Percentiles rank a stretch among this genome's conserved stretches.
Conservation (phyloP, 2,888 invertebrate genomes). For the Malthinus seriepunctatus region DNA sequence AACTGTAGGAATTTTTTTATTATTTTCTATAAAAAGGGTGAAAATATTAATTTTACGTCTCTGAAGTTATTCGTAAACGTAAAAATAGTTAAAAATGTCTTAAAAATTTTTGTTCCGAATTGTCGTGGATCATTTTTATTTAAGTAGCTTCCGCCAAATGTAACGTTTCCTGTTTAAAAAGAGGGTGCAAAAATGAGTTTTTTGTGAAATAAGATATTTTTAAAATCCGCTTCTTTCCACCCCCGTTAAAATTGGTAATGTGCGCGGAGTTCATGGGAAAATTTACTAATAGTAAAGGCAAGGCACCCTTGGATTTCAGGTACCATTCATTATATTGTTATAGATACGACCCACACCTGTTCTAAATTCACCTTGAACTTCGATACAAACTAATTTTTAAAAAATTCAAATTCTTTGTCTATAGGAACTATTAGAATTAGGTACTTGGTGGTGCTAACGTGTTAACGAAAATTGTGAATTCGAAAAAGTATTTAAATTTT, state of each 20-base stretch:
- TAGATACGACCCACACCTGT: conserved; percentile 37
- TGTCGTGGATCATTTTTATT: conserved; percentile 9
- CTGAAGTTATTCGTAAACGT: too few relatives aligned
- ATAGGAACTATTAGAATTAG: conserved; percentile 6
- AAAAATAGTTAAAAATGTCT: background rate
- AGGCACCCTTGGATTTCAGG: conserved; percentile 20
- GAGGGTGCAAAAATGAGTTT: conserved; percentile 48
- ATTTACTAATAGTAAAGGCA: conserved; percentile 19
- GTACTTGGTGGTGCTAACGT: conserved; percentile 1
- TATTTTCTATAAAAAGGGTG: too few relatives aligned
- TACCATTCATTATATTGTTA: conserved; percentile 28
- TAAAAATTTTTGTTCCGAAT: conserved; percentile 15
- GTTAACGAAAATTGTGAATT: too few relatives aligned
- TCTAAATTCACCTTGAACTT: conserved; percentile 38
- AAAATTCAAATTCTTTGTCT: conserved; percentile 17
- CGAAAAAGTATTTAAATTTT: too few relatives aligned
- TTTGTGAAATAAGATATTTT: conserved; percentile 50
- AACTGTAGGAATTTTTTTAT: too few relatives aligned
- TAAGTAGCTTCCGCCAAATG: conserved; percentile 40
- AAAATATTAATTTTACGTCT: too few relatives aligned
- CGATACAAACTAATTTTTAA: conserved; percentile 23
- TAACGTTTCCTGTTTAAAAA: conserved; percentile 45
- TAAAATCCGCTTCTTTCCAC: conserved; percentile 33
- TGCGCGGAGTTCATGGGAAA: conserved; percentile 33
- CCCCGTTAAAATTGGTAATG: conserved; percentile 28